These are phyloP conservation scores for Gasteruption jaculator DNA, from an alignment of 2,888 invertebrate species.

Conservation along the genomic window DNA sequence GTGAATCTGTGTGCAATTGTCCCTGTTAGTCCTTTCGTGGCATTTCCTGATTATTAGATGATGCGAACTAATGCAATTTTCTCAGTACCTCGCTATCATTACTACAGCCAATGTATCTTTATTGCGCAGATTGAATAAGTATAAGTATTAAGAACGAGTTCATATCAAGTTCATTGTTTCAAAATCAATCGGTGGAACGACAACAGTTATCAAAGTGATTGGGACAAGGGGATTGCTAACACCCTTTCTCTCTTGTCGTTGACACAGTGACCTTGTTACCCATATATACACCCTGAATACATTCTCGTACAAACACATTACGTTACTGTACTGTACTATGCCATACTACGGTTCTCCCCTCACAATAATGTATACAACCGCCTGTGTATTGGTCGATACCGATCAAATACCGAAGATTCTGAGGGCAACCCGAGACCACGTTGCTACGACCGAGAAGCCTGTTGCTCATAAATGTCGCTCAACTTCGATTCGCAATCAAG, in stretches of 20 bases:
- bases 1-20: too few relatives aligned
- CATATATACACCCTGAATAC: conserved; percentile 27
- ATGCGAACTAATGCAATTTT: too few relatives aligned
- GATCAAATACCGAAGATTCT: conserved; percentile 49
- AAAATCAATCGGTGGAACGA: too few relatives aligned
- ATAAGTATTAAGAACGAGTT: too few relatives aligned
- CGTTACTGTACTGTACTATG: too few relatives aligned
- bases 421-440: conserved; percentile 38
- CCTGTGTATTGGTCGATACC: conserved; percentile 38
- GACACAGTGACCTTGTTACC: conserved; percentile 44
- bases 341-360: conserved; percentile 22
- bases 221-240: conserved; percentile 24
- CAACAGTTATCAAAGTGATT: conserved; percentile 22
- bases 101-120: too few relatives aligned
- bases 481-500: too few relatives aligned
- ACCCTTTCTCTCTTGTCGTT: conserved; percentile 27
- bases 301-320: conserved; percentile 28
- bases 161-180: too few relatives aligned
- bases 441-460: conserved; percentile 31
- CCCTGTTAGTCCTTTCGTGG: too few relatives aligned
- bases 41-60: too few relatives aligned
- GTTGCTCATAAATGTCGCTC: conserved; percentile 31
- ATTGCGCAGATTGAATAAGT: too few relatives aligned
- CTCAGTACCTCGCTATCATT: too few relatives aligned
- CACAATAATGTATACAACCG: conserved; percentile 29